Conservation (phyloP, 2,888 invertebrate genomes). For the Callinectes sapidus region DNA sequence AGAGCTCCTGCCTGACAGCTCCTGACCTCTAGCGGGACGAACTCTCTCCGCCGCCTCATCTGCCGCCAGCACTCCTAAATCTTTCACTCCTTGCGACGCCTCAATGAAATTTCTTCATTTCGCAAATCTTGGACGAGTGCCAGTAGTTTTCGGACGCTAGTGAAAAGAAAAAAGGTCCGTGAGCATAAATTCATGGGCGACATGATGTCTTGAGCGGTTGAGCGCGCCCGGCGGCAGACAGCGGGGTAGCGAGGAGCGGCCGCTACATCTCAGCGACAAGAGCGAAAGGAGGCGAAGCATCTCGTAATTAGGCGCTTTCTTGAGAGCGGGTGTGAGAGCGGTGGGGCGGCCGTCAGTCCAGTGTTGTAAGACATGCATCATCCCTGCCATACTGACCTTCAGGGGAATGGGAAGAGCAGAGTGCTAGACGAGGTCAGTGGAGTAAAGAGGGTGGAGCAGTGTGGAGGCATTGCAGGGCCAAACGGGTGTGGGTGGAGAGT, state of each 20-base stretch:
- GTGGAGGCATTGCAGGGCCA: not conserved
- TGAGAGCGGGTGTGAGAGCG: constrained; percentile 39
- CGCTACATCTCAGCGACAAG: constrained; percentile 41
- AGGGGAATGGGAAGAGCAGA: too few relatives aligned
- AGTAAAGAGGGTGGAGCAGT: not conserved
- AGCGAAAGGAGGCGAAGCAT: constrained; percentile 46
- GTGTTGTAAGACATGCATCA: constrained; percentile 53
- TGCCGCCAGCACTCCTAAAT: not conserved
- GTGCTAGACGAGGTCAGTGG: not conserved
- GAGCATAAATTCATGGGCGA: not conserved
- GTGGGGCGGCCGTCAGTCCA: constrained; percentile 46
- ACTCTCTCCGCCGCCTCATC: constrained; percentile 2
- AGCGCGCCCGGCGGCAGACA: not conserved
- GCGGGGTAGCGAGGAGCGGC: not conserved
- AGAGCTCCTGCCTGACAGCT: constrained; percentile 42
- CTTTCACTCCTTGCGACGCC: not conserved
- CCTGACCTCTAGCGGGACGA: constrained; percentile 59
- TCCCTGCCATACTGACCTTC: constrained; percentile 34
- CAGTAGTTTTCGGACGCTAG: not conserved
- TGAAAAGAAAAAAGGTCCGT: not conserved
- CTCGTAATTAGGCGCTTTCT: constrained; percentile 49
- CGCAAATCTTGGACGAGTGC: not conserved
- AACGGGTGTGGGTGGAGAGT: not conserved
- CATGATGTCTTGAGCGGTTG: not conserved
- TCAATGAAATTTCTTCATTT: not conserved